Evolutionary conservation across 2,888 invertebrate species (phyloP), one percentile per base, ranked within the genome.

Genomic region (Agonopterix alstromeriana): DNA sequence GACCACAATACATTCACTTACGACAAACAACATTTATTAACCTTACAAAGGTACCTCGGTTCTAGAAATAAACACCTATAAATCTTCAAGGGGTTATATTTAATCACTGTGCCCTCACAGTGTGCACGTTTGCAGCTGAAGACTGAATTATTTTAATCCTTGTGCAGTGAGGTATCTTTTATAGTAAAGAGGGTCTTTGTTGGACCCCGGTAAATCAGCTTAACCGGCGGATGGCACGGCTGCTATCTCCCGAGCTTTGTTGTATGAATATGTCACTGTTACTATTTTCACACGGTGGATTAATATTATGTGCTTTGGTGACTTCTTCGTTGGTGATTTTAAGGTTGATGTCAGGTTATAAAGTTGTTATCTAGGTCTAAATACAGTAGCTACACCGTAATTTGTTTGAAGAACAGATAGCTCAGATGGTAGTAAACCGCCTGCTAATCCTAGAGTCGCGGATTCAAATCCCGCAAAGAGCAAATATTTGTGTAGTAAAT

Each of bases 61-160:
- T 65, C 71, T 71, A 69, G 78, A 76, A 83, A 82, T 84, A 83
- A 83, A 79, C 82, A 80, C 84, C 76, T 84, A 85, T 87, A 87
- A 86, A 87, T 87, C 84, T 85, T 70, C 57, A 59, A 60, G 67
- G 70, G 73, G 76, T 82, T 78, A 79, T 78, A 84, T 87, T 86
- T 86, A 86, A 86, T 86, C 83, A 84, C 77, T 67, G 64, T 70
- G 76, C 70, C 72, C 78, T 77, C 77, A 75, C 77, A 74, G 74
- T 74, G 73, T 64, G 80, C 79, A 79, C 78, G 79, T 77, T 81
- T 73, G 77, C 70, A 82, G 73, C 74, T 74, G 73, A 76, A 79
- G 64, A 62, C 70, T 77, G 78, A 78, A 81, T 82, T 78, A 81
- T 82, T 81, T 82, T 79, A 82, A 82, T 78, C 75, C 77, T 62